Percentiles rank a stretch among this genome's conserved stretches.
Evolutionary conservation across 2,888 invertebrate species (phyloP).

Genomic region (Lithophane semibrunnea): DNA sequence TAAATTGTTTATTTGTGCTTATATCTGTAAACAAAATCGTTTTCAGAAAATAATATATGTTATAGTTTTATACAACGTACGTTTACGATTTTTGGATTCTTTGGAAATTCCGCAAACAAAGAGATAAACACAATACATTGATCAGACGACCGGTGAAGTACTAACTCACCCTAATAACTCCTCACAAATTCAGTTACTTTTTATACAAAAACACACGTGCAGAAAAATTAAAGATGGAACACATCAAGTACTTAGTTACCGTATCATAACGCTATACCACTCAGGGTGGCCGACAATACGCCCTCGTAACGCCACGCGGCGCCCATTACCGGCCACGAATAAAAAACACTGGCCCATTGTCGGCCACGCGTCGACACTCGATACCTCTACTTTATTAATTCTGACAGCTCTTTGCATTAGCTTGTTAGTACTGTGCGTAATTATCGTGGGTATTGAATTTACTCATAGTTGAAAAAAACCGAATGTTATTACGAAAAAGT

Average conservation of each 20-base stretch:
- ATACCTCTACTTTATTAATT: conserved; percentile 86
- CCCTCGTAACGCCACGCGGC: conserved; percentile 83
- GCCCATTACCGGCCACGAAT: conserved; percentile 80
- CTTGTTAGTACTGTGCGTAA: conserved; percentile 76
- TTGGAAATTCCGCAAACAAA: background rate
- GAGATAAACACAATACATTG: background rate
- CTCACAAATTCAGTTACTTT: conserved; percentile 29
- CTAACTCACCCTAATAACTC: conserved; percentile 29
- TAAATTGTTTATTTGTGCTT: background rate
- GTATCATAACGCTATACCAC: conserved; percentile 63
- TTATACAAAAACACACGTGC: conserved; percentile 62
- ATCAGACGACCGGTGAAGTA: conserved; percentile 18
- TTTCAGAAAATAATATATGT: background rate
- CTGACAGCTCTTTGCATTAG: conserved; percentile 80
- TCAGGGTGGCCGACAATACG: conserved; percentile 75
- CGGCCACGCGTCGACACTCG: conserved; percentile 84
- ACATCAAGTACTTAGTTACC: conserved; percentile 57
- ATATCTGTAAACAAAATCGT: background rate
- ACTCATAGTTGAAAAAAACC: background rate
- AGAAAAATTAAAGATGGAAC: conserved; percentile 52
- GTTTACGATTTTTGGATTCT: background rate
- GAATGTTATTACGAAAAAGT: background rate
- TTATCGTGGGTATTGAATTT: conserved; percentile 67
- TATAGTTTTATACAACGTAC: too few species aligned
- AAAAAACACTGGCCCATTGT: conserved; percentile 76